Conservation (phyloP, 2,888 invertebrate genomes). For the Chelonus formosanus region DNA sequence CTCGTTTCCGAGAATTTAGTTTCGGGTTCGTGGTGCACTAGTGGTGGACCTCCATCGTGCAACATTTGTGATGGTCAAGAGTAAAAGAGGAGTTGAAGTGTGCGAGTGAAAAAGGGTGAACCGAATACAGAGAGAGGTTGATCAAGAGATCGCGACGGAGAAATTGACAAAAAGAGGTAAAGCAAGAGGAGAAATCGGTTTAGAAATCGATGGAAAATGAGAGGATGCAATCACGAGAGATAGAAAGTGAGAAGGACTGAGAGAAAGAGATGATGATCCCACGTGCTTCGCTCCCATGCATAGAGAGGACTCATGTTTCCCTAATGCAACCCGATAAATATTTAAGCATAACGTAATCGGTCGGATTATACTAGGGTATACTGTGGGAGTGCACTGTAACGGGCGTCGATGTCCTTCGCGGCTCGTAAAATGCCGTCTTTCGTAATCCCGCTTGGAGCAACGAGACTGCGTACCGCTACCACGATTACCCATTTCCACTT, state of each 20-base stretch:
- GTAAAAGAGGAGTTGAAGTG: no score
- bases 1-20: conserved; percentile 59
- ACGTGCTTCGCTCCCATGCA: conserved; percentile 62
- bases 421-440: conserved; percentile 55
- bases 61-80: no score
- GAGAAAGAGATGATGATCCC: conserved; percentile 50
- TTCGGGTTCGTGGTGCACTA: conserved; percentile 48
- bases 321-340: conserved; percentile 63
- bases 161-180: no score
- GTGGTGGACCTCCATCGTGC: conserved; percentile 23
- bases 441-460: conserved; percentile 49
- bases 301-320: conserved; percentile 63
- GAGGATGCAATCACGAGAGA: conserved; percentile 15
- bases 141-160: no score
- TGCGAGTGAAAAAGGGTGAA: no score
- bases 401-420: conserved; percentile 48
- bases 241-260: conserved; percentile 30
- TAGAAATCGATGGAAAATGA: background rate
- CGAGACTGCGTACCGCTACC: conserved; percentile 26
- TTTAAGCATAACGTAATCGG: conserved; percentile 63
- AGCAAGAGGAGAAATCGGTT: no score
- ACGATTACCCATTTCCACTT: conserved; percentile 7
- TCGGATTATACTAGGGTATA: conserved; percentile 52
- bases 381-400: conserved; percentile 35
- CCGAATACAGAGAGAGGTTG: no score